Base-by-base conservation (phyloP, 2,113 vertebrate genomes). In the Periophthalmodon schlosseri region DNA sequence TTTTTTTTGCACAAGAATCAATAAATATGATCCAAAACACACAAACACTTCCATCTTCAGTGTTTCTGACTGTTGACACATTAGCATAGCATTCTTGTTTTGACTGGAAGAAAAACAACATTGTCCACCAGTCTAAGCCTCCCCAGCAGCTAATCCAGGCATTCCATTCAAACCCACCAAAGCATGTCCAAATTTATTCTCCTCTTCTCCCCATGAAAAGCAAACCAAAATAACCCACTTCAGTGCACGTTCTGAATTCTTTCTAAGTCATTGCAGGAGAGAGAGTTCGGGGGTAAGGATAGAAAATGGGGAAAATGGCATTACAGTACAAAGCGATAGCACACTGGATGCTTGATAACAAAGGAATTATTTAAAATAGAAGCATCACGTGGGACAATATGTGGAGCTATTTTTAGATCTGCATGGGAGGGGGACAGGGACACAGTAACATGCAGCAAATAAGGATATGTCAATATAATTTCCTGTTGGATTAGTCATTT, bases 321-420 rank as follows among this genome's bases (percentile, higher is more conserved):
- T 78, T 75, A 58, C 76, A 65, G 65, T 56, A 70, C 77, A 75
- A 81, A 81, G 81, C 70, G 73, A 77, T 74, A 33, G 66, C 76
- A 79, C 75, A 34, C 13, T 76, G 80, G 82, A 81, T 74, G 86
- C 81, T 87, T 84, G 83, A 91, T 88, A 90, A 89, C 77, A 87
- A 87, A 39, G 71, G 78, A 89, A 91, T 85, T 83, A 91, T 91
- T 92, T 86, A 86, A 91, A 92, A 84, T 73, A 88, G 84, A 86
- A 81, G 77, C 77, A 72, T 82, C 67, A 54, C 68, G n/a, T 16
- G 75, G 85, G 21, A 39, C 81, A 83, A 93, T 87, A 81, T 88
- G 82, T 56, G 78, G 64, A 68, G 90, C 91, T 94, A 93, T 92
- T 87, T 94, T 92, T 93, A 94, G 92, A 86, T 79, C 73, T 75